Evolutionary conservation across 1,140 invertebrate genomes (phyloP), one percentile per base, ranked within the genome.

Genomic region (Drosophila chauvacae): DNA sequence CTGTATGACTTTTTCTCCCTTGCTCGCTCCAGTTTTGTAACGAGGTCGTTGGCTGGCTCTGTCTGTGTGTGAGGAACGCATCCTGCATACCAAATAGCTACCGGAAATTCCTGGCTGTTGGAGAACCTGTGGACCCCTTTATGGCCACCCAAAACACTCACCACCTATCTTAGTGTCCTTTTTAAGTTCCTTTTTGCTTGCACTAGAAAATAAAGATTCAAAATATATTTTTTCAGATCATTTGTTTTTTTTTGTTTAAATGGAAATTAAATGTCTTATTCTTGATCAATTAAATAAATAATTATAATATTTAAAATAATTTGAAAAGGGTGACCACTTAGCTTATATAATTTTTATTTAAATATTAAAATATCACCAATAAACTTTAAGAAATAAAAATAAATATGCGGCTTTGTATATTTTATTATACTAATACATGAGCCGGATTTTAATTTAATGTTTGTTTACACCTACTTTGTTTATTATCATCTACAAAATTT

Each of bases 21-120:
- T 5, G 18, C 51, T 77, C 72, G 80, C 71, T 87, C 84, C 77
- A 88, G 77, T 87, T 87, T 84, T 59, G 77, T 87, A 87, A 87
- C 84, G 84, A 88, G 84, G 84, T 87, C 84, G 84, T 88, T 87
- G 68, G 79, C 83, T 50, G 58, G 58, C 58, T 58, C 57, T 56
- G 74, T 80, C 41, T 83, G 74, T 73, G 64, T 75, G 73, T 59
- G 68, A 37, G 47, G 42, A 63, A 83, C 83, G 83, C 84, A 69
- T 69, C 60, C 80, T 84, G 84, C 80, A 87, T 87, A 87, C 80
- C 77, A 87, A 87, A 80, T 77, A 87, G 84, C 69, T 57, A 77
- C 64, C 79, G 84, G 84, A 87, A 87, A 78, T 87, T 84, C 66
- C 63, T 39, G 53, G 14, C 53, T 56, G 53, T 56, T 56, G 33